Evolutionary conservation across 2,113 vertebrate genomes (phyloP).

Genomic region (Nyctibius bracteatus): DNA sequence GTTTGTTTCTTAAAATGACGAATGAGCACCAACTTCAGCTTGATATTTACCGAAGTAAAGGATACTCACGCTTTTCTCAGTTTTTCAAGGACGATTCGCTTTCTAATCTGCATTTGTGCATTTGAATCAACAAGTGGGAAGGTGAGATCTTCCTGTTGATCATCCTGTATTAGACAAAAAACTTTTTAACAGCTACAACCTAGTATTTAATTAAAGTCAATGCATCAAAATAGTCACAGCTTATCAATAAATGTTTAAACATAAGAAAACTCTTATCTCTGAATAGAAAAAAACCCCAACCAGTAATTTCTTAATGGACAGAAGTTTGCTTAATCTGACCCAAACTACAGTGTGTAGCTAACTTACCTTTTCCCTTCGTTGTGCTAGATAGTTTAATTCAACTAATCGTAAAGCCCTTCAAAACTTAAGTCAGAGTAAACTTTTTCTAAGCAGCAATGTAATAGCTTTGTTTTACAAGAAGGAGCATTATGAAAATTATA

Average conservation of each 20-base stretch:
- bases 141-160: constrained; percentile 54
- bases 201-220: neutral
- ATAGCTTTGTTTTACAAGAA: neutral
- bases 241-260: neutral
- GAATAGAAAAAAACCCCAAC: accelerated
- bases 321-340: neutral
- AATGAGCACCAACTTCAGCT: neutral
- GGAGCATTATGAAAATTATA: neutral
- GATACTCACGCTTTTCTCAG: constrained; percentile 83
- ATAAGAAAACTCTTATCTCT: neutral
- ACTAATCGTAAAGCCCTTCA: neutral
- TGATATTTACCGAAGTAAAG: neutral
- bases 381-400: neutral
- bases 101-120: constrained; percentile 89
- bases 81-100: constrained; percentile 87
- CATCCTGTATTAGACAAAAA: constrained; percentile 55
- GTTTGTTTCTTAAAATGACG: neutral
- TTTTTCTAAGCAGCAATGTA: neutral
- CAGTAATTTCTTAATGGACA: neutral
- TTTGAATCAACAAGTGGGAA: constrained; percentile 89
- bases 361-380: neutral
- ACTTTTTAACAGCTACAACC: neutral
- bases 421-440: neutral
- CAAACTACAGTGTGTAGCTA: neutral
- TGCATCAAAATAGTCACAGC: neutral